These are phyloP conservation scores for Drosophila gaucha DNA, from an alignment of 2,888 invertebrate genomes.

Conservation along the genomic window DNA sequence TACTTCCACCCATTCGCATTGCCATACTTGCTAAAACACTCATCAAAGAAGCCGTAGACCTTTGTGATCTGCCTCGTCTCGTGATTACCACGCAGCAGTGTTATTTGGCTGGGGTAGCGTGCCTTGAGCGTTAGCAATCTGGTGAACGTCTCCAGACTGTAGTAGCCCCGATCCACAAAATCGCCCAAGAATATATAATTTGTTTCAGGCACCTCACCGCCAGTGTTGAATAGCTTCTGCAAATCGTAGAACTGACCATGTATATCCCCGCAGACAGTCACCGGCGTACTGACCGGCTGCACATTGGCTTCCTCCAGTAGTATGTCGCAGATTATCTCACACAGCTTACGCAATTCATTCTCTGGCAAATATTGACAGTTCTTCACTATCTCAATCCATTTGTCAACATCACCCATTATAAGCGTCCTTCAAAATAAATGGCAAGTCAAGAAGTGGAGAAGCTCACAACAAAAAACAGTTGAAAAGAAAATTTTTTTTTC, in stretches of 20 bases:
- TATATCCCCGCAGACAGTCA: constrained; percentile 99
- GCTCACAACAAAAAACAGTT: background rate
- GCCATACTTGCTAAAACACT: constrained; percentile 99
- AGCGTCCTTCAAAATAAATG: background rate
- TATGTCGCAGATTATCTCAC: constrained; percentile 97
- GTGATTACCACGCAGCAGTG: constrained; percentile 97
- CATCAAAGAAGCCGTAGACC: constrained; percentile 99
- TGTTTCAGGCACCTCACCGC: constrained; percentile 98
- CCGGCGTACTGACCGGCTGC: constrained; percentile 97
- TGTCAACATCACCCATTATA: constrained; percentile 91
- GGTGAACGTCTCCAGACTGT: constrained; percentile 98
- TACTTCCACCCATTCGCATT: constrained; percentile 99
- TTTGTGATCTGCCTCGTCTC: constrained; percentile 99
- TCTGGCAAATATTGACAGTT: constrained; percentile 99
- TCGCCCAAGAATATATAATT: constrained; percentile 99
- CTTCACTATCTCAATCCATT: constrained; percentile 97
- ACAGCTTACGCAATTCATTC: constrained; percentile 97
- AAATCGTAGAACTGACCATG: constrained; percentile 99
- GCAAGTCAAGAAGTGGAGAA: background rate
- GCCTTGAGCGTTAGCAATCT: constrained; percentile 97
- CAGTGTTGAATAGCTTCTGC: constrained; percentile 97
- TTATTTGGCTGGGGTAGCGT: constrained; percentile 94
- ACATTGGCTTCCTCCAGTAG: constrained; percentile 98
- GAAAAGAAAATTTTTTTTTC: background rate
- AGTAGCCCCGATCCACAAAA: constrained; percentile 99